phyloP scores from a whole-genome alignment of 1,140 invertebrate species.

The Hycleus cichorii region DNA sequence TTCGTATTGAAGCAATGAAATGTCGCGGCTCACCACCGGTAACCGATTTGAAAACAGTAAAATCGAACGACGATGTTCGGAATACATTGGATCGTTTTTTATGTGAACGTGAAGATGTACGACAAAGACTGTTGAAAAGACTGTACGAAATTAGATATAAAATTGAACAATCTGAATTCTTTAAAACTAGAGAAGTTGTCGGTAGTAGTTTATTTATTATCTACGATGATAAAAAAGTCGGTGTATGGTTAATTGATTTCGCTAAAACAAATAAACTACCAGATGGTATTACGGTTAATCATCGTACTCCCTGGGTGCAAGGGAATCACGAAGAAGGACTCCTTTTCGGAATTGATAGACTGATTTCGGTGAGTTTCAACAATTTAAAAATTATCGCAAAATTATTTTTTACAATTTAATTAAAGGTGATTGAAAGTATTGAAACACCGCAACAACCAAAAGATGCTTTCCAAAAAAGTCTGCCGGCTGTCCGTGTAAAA shows the following conservation, averaged over 20 bases:
- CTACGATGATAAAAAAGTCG: slow-evolving; percentile 77
- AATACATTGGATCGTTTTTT: slow-evolving; percentile 74
- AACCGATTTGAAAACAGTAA: slow-evolving; percentile 70
- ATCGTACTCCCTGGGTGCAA: slow-evolving; percentile 70
- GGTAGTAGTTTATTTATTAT: slow-evolving; percentile 93
- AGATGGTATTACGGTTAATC: slow-evolving; percentile 60
- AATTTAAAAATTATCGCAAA: not conserved
- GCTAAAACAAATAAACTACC: slow-evolving; percentile 81
- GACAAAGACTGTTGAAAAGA: slow-evolving; percentile 60
- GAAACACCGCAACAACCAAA: slow-evolving; percentile 18
- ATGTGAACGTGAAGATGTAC: slow-evolving; percentile 55
- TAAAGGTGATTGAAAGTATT: slow-evolving; percentile 27
- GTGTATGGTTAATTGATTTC: slow-evolving; percentile 95
- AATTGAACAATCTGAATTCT: slow-evolving; percentile 82
- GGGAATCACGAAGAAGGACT: slow-evolving; percentile 96
- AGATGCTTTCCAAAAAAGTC: slow-evolving; percentile 14
- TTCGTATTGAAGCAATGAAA: slow-evolving; percentile 94
- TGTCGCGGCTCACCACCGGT: slow-evolving; percentile 64
- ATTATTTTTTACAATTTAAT: not conserved
- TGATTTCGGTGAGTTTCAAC: slow-evolving; percentile 51
- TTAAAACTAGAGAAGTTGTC: slow-evolving; percentile 85
- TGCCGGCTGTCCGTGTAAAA: slow-evolving; percentile 23
- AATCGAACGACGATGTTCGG: slow-evolving; percentile 68
- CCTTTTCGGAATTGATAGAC: slow-evolving; percentile 80
- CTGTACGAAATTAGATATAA: slow-evolving; percentile 68